Evolutionary conservation across 1,140 invertebrate species (phyloP), one percentile per base, ranked within the genome.

Genomic region (Dufourea novaeangliae): DNA sequence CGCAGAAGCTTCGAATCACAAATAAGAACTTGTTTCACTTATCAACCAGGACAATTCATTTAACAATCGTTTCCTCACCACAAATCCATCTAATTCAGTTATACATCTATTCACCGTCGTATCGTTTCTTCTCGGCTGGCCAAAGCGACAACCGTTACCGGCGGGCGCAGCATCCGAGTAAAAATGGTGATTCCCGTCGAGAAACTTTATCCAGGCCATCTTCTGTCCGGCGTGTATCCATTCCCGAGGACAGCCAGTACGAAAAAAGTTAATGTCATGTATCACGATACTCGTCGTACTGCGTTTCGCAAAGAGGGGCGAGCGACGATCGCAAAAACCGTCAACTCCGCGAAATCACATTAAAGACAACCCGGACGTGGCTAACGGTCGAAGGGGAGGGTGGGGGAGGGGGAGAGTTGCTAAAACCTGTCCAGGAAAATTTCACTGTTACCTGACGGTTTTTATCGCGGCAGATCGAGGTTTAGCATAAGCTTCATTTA

Each of bases 401-500:
- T n/a, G 7, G 46, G 1, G 46, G 46, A 57, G 54, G 54, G 12
- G 54, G 1, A 4, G 14, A 57, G 27, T 32, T 20, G 54, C 5
- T 27, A 32, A 29, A 57, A 57, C 14, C n/a, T 27, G 14, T 14
- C 10, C 37, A 20, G 50, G 20, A 41, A 57, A 57, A 67, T 57
- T 67, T 44, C 37, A 6, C n/a, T 34, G 50, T 39, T 64, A 22
- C 14, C 7, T 29, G 34, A 37, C 20, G 25, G 62, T 74, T 74
- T 74, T 67, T 74, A 44, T 74, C 37, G 10, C 22, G 25, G 8
- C 62, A 46, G 25, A 57, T 22, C 37, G 72, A 67, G 72, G 37
- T 74, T 74, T 67, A 74, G 14, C 72, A 56, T 74, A 74, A 74
- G 72, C 72, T 67, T 74, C 72, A 67, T 74, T 74, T 74, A 74